phyloP scores from a whole-genome alignment of 2,797 vertebrate species.

The Crocidura indochinensis region DNA sequence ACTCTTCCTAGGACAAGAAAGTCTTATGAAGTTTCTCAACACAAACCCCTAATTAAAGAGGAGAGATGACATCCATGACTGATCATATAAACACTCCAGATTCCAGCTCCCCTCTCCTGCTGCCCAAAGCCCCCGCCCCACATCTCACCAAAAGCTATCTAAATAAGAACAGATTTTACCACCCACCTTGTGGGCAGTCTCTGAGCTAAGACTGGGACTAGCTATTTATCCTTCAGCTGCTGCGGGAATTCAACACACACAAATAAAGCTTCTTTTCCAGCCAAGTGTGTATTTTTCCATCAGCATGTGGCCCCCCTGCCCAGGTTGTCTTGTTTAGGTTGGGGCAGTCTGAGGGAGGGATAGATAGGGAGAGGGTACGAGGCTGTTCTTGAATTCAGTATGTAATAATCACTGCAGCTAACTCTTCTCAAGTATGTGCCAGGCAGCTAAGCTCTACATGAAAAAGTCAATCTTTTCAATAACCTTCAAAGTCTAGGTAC shows the following conservation, averaged over 20 bases:
- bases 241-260: constrained; percentile 78
- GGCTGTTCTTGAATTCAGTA: background rate
- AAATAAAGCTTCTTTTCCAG: constrained; percentile 81
- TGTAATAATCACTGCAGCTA: background rate
- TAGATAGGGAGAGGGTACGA: background rate
- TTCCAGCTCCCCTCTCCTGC: constrained; percentile 72
- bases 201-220: constrained; percentile 65
- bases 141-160: constrained; percentile 71
- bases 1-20: constrained; percentile 46
- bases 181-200: constrained; percentile 80
- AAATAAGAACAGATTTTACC: constrained; percentile 82
- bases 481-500: background rate
- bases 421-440: background rate
- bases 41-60: constrained; percentile 73
- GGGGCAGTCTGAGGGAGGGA: constrained; percentile 50
- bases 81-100: constrained; percentile 77
- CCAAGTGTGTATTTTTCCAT: constrained; percentile 81
- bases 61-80: constrained; percentile 78
- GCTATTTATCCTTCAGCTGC: constrained; percentile 78
- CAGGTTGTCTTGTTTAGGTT: constrained; percentile 80
- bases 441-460: background rate
- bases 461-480: background rate
- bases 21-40: constrained; percentile 36
- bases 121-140: constrained; percentile 51
- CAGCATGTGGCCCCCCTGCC: constrained; percentile 50